Evolutionary conservation across 92 coral and sea anemone genomes (phyloP).

Genomic region (Hydrozoanthus gracilis): DNA sequence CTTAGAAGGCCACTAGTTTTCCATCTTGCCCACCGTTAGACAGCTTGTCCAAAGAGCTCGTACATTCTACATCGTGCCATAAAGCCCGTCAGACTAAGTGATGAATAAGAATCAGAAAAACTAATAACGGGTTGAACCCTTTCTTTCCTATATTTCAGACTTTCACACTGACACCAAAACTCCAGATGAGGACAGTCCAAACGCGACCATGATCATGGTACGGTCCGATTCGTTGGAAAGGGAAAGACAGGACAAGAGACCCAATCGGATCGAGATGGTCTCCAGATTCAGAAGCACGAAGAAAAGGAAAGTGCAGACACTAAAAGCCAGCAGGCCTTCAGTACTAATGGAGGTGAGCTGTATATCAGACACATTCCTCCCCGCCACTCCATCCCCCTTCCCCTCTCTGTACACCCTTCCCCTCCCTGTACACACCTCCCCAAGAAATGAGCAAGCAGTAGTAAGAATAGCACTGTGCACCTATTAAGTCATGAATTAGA

Average conservation of each 20-base stretch:
- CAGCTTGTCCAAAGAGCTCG: too few species aligned
- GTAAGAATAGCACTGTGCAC: too few species aligned
- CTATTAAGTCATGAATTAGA: too few species aligned
- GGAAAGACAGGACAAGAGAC: slow-evolving; percentile 74
- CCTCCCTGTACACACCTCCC: too few species aligned
- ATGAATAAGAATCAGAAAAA: not conserved
- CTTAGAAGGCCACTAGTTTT: too few species aligned
- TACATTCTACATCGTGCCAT: too few species aligned
- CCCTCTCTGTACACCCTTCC: too few species aligned
- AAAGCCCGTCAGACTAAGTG: too few species aligned
- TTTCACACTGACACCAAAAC: slow-evolving; percentile 36
- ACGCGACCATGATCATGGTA: not conserved
- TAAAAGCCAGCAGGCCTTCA: slow-evolving; percentile 63
- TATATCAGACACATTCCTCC: slow-evolving; percentile 34
- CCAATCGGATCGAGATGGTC: slow-evolving; percentile 86
- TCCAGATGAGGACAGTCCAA: slow-evolving; percentile 24
- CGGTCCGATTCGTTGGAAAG: slow-evolving; percentile 29
- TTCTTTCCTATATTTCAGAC: not conserved
- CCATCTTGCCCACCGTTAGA: too few species aligned
- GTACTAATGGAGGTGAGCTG: slow-evolving; percentile 75
- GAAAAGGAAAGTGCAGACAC: slow-evolving; percentile 54
- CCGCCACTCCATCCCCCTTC: not conserved
- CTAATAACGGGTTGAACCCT: not conserved
- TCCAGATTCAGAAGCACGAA: slow-evolving; percentile 78
- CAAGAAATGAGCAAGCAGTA: too few species aligned